These are phyloP conservation scores for Neodiprion pinetum DNA, from an alignment of 1,140 invertebrate genomes.

Conservation along the genomic window DNA sequence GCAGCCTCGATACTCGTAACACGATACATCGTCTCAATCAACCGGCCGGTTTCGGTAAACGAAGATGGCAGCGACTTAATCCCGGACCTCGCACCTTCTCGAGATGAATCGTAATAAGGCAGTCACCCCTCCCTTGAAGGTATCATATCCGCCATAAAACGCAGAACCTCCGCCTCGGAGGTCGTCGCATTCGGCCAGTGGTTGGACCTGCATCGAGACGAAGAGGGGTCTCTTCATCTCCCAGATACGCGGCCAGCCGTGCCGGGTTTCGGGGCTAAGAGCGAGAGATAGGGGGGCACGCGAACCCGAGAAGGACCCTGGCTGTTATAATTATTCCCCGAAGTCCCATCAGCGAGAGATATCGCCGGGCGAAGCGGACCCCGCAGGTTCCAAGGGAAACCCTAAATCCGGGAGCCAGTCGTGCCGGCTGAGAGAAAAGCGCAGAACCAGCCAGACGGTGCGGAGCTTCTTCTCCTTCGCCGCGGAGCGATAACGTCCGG, in stretches of 20 bases:
- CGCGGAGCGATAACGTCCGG: too few relatives aligned
- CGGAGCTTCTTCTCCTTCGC: too few relatives aligned
- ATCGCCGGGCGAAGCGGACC: constrained; percentile 17
- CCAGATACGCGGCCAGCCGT: background rate
- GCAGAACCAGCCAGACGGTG: too few relatives aligned
- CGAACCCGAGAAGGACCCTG: background rate
- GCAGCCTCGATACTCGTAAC: too few relatives aligned
- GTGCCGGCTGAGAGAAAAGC: too few relatives aligned
- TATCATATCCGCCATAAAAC: too few relatives aligned
- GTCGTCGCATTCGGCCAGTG: background rate
- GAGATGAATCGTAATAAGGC: too few relatives aligned
- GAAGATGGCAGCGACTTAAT: too few relatives aligned
- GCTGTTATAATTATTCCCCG: constrained; percentile 42
- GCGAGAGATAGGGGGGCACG: background rate
- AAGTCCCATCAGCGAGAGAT: constrained; percentile 40
- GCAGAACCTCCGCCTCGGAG: background rate
- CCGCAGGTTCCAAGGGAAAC: constrained; percentile 15
- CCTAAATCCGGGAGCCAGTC: constrained; percentile 28
- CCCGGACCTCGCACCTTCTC: too few relatives aligned
- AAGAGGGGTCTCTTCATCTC: background rate
- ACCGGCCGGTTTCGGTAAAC: too few relatives aligned
- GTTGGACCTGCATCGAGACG: background rate
- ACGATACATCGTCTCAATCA: too few relatives aligned
- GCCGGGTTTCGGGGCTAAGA: background rate
- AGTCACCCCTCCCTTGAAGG: too few relatives aligned